Evolutionary conservation across 1,140 invertebrate genomes (phyloP).

Genomic region (Trachymyrmex cornetzi): DNA sequence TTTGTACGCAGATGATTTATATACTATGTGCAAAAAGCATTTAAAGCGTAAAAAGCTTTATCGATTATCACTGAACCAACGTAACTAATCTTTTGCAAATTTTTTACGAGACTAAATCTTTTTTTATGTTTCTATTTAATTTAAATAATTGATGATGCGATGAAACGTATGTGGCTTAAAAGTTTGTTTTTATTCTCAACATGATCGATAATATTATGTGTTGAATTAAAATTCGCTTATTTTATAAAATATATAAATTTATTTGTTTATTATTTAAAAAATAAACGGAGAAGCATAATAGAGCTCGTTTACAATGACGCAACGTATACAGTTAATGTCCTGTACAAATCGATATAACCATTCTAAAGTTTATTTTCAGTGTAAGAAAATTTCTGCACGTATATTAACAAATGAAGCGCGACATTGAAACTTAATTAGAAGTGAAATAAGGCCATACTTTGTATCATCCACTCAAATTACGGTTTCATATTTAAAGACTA

Average conservation of each 20-base stretch:
- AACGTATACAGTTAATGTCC: neutral
- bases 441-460: neutral
- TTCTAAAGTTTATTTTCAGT: neutral
- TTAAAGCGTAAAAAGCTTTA: neutral
- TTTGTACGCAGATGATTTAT: constrained; percentile 25
- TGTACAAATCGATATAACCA: neutral
- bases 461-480: neutral
- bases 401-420: neutral
- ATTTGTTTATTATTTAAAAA: neutral
- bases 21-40: neutral
- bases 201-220: neutral
- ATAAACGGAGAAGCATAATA: neutral
- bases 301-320: neutral
- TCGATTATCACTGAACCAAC: neutral
- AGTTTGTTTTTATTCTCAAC: neutral
- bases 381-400: neutral
- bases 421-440: neutral
- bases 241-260: neutral
- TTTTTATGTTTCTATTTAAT: constrained; percentile 24
- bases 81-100: constrained; percentile 23
- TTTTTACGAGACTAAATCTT: constrained; percentile 13
- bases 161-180: neutral
- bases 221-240: neutral
- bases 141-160: constrained; percentile 17
- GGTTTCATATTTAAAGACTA: neutral